Percentiles rank a stretch among this genome's conserved stretches.
phyloP scores from a whole-genome alignment of 2,888 invertebrate species.

The Yponomeuta evonymella region DNA sequence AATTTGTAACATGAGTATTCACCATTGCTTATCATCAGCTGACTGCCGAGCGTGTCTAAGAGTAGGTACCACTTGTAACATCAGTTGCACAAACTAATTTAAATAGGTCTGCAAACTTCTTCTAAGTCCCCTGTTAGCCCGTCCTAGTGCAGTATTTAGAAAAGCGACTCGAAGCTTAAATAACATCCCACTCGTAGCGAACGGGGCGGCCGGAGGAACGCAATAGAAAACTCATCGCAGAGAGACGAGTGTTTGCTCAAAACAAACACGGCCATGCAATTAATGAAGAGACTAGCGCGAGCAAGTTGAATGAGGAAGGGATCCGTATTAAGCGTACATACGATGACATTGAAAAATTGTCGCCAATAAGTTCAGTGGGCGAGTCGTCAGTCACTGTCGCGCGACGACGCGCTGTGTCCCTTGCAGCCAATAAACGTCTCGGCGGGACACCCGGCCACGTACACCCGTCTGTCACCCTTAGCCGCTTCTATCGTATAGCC shows the following conservation, averaged over 20 bases:
- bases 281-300: slow-evolving; percentile 31
- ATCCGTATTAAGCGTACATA: slow-evolving; percentile 36
- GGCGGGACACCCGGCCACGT: neutral
- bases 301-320: slow-evolving; percentile 44
- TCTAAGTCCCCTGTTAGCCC: neutral
- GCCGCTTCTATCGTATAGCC: neutral
- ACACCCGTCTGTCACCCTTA: neutral
- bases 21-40: too few species aligned
- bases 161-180: neutral
- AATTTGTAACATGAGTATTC: too few species aligned
- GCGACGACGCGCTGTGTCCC: slow-evolving; percentile 8
- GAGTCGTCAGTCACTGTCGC: slow-evolving; percentile 62
- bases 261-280: slow-evolving; percentile 11
- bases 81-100: neutral
- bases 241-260: slow-evolving; percentile 11
- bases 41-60: too few species aligned
- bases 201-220: neutral
- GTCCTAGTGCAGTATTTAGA: slow-evolving; percentile 1
- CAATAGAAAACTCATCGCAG: slow-evolving; percentile 7
- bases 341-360: slow-evolving; percentile 61
- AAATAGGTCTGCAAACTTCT: neutral
- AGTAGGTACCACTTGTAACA: neutral
- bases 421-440: slow-evolving; percentile 16
- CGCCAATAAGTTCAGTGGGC: slow-evolving; percentile 60
- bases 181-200: neutral